Percentiles rank a stretch among this genome's conserved stretches.
phyloP scores from a whole-genome alignment of 2,113 vertebrate species.

The Odontesthes bonariensis region DNA sequence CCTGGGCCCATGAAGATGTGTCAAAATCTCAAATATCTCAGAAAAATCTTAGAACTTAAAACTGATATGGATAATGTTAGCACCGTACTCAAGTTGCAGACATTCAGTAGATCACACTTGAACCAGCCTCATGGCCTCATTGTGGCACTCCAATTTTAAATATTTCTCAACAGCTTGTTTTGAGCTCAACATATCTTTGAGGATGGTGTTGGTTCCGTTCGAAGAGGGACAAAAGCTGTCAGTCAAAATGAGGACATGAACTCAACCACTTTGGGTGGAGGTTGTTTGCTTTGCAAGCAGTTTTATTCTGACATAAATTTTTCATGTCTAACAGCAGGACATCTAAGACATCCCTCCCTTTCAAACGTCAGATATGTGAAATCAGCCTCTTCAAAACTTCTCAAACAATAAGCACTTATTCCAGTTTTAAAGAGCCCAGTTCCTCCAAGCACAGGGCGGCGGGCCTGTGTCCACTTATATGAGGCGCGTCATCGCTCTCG shows the following conservation, averaged over 20 bases:
- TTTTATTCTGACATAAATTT: slow-evolving; percentile 3
- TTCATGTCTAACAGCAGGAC: background rate
- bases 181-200: background rate
- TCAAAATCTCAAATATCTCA: too few species aligned
- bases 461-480: slow-evolving; percentile 42
- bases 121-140: too few species aligned
- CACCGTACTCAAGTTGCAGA: too few species aligned
- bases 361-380: slow-evolving; percentile 23
- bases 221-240: background rate
- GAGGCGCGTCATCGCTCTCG: slow-evolving; percentile 42
- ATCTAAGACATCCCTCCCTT: slow-evolving; percentile 16
- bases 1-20: too few species aligned
- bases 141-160: too few species aligned
- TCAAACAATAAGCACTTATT: slow-evolving; percentile 51
- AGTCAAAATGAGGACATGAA: background rate
- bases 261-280: background rate
- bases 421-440: slow-evolving; percentile 48
- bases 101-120: too few species aligned
- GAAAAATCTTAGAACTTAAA: too few species aligned
- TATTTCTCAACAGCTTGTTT: background rate
- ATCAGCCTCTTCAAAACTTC: slow-evolving; percentile 38
- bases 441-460: slow-evolving; percentile 43
- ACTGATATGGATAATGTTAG: too few species aligned
- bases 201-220: background rate
- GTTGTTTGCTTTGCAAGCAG: slow-evolving; percentile 13